Base-by-base conservation (phyloP, 2,888 invertebrate species). In the Phymatocera aterrima region DNA sequence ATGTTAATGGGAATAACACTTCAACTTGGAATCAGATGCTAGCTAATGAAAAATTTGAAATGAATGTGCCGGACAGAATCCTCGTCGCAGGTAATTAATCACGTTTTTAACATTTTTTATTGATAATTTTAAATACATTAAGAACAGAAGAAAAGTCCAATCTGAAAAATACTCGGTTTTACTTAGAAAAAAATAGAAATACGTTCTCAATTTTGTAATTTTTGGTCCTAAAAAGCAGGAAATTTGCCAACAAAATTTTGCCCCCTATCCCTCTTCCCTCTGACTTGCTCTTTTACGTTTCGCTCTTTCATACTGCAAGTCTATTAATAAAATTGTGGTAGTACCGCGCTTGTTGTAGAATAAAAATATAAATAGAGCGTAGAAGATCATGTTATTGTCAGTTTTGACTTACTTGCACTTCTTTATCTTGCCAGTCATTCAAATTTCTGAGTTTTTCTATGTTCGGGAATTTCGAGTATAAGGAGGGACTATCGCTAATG, bases 1-100 rank as follows among this genome's bases (percentile, higher is more conserved):
- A 91, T 64, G 91, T 93, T 8, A 94, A 94, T 89, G 94, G 94
- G 82, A 91, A 92, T 77, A 93, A 94, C 81, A 92, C 92, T 81
- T 93, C 89, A 60, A 84, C 92, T 57, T 95, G 95, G 95, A 92
- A 93, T 80, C 93, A 92, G 85, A 77, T 87, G 3, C 79, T 84
- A 60, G 77, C 83, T 12, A 84, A 84, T 77, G 96, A 96, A 84
- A 96, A 95, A 91, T 94, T 96, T 90, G 95, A 96, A 85, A 98
- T 98, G 98, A 95, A 95, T 88, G 98, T 98, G 48, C 98, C 98
- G 2, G 98, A 98, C 87, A 94, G 97, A 88, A 98, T 98, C 89
- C 93, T 98, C 83, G 96, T 98, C 65, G 93, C 96, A 85, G 98
- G 98, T 88, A 48, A 48, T 15, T 4, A 48, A 48, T 48, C 18